A percentile compares a stretch with the other conserved stretches of the same genome.
phyloP scores from a whole-genome alignment of 2,797 vertebrate genomes.

The Sarcophilus harrisii region DNA sequence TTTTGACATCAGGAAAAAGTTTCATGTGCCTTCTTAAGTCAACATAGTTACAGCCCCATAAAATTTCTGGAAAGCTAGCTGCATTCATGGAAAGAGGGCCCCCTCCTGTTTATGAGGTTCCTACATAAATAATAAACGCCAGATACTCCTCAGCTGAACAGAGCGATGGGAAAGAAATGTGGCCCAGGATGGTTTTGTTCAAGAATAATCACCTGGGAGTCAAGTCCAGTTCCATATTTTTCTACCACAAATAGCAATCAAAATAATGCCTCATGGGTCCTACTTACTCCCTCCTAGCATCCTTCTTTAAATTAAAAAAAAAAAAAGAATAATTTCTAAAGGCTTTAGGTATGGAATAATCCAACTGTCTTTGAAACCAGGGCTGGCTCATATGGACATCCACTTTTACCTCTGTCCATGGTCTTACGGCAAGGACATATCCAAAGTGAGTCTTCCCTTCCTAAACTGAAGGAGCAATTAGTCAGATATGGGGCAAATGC shows the following conservation, averaged over 20 bases:
- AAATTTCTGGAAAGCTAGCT: background rate
- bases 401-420: background rate
- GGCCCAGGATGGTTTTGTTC: conserved; percentile 28
- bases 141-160: conserved; percentile 15
- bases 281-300: background rate
- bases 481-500: background rate
- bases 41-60: fast-evolving
- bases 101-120: background rate
- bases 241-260: background rate
- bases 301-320: background rate
- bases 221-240: conserved; percentile 11
- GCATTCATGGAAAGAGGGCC: background rate
- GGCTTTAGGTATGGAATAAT: background rate
- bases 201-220: background rate
- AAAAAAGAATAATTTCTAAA: background rate
- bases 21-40: conserved; percentile 23
- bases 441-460: background rate
- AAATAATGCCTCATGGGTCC: background rate
- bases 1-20: background rate
- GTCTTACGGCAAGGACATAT: background rate
- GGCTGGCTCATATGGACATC: no score
- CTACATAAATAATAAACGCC: background rate
- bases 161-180: background rate
- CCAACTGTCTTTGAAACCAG: background rate
- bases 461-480: background rate